These are phyloP conservation scores for Rhagophthalmus giganteus DNA, from an alignment of 2,888 invertebrate species.

Conservation along the genomic window DNA sequence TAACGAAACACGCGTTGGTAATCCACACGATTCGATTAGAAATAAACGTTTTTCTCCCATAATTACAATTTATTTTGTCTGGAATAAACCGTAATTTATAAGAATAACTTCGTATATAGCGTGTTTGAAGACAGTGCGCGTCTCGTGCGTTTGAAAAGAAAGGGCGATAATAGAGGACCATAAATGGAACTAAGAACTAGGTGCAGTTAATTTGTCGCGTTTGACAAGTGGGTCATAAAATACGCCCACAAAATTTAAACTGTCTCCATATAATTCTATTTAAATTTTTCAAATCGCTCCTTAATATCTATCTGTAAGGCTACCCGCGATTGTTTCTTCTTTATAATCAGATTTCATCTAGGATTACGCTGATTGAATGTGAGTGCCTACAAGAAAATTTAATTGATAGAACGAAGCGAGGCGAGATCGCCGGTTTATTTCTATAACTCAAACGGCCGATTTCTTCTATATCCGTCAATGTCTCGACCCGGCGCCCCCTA, in stretches of 20 bases:
- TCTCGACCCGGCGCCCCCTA: slow-evolving; percentile 36
- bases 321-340: slow-evolving; percentile 5
- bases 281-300: slow-evolving; percentile 5
- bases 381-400: not conserved
- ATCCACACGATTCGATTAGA: not conserved
- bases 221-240: slow-evolving; percentile 38
- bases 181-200: slow-evolving; percentile 35
- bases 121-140: not conserved
- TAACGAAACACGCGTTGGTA: no score
- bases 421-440: slow-evolving; percentile 1
- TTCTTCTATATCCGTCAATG: slow-evolving; percentile 32
- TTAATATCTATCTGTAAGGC: not conserved
- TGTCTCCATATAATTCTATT: slow-evolving; percentile 21
- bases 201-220: slow-evolving; percentile 39
- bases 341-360: not conserved
- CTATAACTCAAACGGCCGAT: slow-evolving; percentile 13
- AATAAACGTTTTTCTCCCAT: not conserved
- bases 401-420: not conserved
- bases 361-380: not conserved
- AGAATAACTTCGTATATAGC: no score
- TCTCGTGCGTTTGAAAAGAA: not conserved
- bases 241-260: slow-evolving; percentile 34
- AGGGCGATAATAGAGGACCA: slow-evolving; percentile 25
- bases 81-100: not conserved
- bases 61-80: not conserved